These are phyloP conservation scores for Invenusta paracnida DNA, from an alignment of 2,888 invertebrate genomes.

Conservation along the genomic window DNA sequence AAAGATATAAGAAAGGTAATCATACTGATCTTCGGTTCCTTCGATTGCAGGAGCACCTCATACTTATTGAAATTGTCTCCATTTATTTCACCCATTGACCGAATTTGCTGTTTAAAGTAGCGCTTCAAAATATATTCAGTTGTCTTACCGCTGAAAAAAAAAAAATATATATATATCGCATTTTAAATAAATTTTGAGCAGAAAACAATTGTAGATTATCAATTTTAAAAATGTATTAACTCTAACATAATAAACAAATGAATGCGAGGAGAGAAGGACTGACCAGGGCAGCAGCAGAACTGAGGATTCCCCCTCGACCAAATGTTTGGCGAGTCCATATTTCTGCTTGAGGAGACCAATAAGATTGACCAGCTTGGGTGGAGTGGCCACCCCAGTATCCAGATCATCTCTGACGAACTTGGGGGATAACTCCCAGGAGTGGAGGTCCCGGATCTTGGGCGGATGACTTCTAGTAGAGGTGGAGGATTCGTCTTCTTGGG, in stretches of 20 bases:
- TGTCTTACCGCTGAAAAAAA: not conserved
- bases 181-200: no score
- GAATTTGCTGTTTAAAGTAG: not conserved
- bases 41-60: not conserved
- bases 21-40: not conserved
- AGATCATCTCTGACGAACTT: not conserved
- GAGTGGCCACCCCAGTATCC: not conserved
- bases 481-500: not conserved
- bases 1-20: no score
- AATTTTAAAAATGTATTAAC: not conserved
- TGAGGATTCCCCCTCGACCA: not conserved
- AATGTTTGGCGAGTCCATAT: not conserved
- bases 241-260: no score
- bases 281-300: constrained; percentile 1
- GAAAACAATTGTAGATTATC: not conserved
- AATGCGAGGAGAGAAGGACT: not conserved
- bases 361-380: not conserved
- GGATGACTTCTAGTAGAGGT: not conserved
- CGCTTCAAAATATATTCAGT: not conserved
- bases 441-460: not conserved
- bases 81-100: not conserved
- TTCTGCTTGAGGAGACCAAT: not conserved
- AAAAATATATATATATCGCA: no score
- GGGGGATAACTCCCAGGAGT: constrained; percentile 3
- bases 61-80: not conserved